Evolutionary conservation across 2,797 vertebrate genomes (phyloP).

Genomic region (Xerus rutilus): DNA sequence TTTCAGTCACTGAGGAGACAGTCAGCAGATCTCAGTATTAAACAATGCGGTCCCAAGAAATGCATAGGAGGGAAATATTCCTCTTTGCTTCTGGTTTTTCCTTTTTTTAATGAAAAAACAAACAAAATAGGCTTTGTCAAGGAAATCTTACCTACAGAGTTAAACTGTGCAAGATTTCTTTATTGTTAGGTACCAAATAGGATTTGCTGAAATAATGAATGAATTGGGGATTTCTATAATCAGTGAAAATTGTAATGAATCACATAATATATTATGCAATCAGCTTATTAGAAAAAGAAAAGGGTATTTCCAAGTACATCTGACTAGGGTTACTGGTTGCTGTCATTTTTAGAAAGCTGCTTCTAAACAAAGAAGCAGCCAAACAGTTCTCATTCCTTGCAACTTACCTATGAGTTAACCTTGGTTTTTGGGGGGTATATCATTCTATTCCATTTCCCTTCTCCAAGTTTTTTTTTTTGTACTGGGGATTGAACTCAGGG

Average conservation of each 20-base stretch:
- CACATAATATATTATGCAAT: not conserved
- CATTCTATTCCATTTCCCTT: not conserved
- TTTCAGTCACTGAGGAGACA: not conserved
- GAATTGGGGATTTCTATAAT: not conserved
- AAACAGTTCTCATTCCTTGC: not conserved
- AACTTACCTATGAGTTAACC: not conserved
- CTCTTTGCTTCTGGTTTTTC: not conserved
- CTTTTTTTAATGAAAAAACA: not conserved
- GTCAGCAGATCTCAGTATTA: conserved; percentile 11
- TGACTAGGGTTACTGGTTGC: not conserved
- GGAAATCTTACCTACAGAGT: not conserved
- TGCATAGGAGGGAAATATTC: not conserved
- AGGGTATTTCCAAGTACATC: not conserved
- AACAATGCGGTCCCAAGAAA: not conserved
- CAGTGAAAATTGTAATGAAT: not conserved
- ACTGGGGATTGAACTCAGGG: no score
- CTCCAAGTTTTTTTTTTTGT: not conserved
- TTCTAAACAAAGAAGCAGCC: not conserved
- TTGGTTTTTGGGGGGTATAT: not conserved
- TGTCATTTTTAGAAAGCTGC: not conserved
- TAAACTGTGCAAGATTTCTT: conserved; percentile 5
- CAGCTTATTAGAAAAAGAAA: not conserved
- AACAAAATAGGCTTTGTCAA: not conserved
- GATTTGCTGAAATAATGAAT: not conserved
- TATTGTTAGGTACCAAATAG: conserved; percentile 12